These are phyloP conservation scores for Candoia aspera DNA, from an alignment of 2,113 vertebrate genomes.

Conservation along the genomic window DNA sequence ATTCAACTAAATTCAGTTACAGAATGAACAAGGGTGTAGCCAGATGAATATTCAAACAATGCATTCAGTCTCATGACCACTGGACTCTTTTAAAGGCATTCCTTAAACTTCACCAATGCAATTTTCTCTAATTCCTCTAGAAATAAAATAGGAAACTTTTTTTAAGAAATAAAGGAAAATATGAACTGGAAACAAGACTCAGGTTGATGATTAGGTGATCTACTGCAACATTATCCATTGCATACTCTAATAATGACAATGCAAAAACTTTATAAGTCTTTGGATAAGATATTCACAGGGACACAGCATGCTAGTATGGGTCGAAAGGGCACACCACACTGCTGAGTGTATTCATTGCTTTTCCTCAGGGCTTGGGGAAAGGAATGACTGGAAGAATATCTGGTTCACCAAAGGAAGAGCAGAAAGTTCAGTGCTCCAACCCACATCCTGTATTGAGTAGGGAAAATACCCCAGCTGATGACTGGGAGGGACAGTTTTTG, in stretches of 20 bases:
- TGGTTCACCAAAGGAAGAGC: background rate
- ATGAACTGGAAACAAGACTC: background rate
- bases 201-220: background rate
- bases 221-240: background rate
- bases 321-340: background rate
- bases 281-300: slow-evolving; percentile 28
- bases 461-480: too few species aligned
- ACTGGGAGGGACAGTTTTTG: too few species aligned
- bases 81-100: slow-evolving; percentile 58
- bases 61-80: slow-evolving; percentile 49
- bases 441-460: too few species aligned
- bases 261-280: slow-evolving; percentile 23
- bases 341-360: background rate
- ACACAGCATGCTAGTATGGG: background rate
- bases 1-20: slow-evolving; percentile 57
- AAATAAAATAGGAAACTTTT: slow-evolving; percentile 45
- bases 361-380: background rate
- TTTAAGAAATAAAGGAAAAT: slow-evolving; percentile 18
- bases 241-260: slow-evolving; percentile 1
- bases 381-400: background rate
- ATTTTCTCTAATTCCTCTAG: slow-evolving; percentile 4
- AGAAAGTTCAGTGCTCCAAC: too few species aligned
- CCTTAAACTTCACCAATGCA: slow-evolving; percentile 36
- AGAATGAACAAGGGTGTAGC: slow-evolving; percentile 58
- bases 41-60: slow-evolving; percentile 71